Conservation (phyloP, 2,113 vertebrate genomes). For the Mirounga angustirostris region DNA sequence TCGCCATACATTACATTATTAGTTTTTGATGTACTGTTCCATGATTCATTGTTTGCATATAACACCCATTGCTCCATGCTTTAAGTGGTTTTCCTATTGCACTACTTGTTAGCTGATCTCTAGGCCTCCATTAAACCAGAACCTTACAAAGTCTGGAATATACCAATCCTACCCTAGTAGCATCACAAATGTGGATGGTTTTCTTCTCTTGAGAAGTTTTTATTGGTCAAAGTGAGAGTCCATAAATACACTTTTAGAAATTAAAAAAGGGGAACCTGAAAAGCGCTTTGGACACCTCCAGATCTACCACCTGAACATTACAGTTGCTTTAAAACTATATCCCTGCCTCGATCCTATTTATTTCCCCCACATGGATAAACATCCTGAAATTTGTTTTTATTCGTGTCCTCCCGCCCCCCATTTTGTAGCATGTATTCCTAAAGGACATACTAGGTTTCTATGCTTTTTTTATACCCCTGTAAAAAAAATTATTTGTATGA, state of each 20-base stretch:
- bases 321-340: not conserved
- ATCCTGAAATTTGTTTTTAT: not conserved
- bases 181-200: not conserved
- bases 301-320: not conserved
- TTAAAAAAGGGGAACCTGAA: not conserved
- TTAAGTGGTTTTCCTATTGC: not conserved
- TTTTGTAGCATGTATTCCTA: not conserved
- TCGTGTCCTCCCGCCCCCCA: not conserved
- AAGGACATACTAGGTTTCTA: not conserved
- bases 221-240: not conserved
- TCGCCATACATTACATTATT: too few species aligned
- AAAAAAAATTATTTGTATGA: not conserved
- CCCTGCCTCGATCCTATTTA: not conserved
- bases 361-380: not conserved
- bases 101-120: not conserved
- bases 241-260: not conserved
- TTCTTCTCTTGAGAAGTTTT: constrained; percentile 10
- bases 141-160: not conserved
- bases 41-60: too few species aligned
- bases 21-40: too few species aligned
- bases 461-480: not conserved
- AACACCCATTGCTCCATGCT: not conserved
- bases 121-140: not conserved
- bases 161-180: not conserved
- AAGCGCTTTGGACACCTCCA: not conserved